Conservation (phyloP, 2,113 vertebrate genomes). For the Manacus vitellinus region DNA sequence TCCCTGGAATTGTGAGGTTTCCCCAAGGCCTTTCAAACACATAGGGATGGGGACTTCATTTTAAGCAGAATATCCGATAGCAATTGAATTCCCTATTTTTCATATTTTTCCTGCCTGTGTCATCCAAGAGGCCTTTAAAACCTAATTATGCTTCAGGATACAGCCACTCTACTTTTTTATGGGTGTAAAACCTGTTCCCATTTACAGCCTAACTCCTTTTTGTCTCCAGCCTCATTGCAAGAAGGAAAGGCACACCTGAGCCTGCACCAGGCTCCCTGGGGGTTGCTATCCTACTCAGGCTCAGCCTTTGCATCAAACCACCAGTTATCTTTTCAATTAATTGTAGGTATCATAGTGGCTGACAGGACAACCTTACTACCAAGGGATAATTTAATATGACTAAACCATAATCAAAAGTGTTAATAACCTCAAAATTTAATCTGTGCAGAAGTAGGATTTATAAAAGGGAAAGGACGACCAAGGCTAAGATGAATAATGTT, state of each 20-base stretch:
- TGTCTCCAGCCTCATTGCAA: background rate
- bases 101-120: background rate
- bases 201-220: background rate
- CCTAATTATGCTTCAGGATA: background rate
- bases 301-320: background rate
- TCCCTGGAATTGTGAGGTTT: background rate
- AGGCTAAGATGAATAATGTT: constrained; percentile 61
- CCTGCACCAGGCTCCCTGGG: background rate
- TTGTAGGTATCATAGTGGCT: constrained; percentile 28
- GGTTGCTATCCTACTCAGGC: background rate
- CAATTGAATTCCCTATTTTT: background rate
- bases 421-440: constrained; percentile 65
- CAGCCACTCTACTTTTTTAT: background rate
- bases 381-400: constrained; percentile 56
- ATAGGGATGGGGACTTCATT: rapidly evolving
- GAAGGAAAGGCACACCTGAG: background rate
- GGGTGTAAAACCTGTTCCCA: background rate
- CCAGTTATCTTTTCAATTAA: constrained; percentile 56
- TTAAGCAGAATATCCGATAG: background rate
- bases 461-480: constrained; percentile 35
- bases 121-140: background rate
- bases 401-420: constrained; percentile 61
- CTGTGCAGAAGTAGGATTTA: constrained; percentile 38
- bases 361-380: constrained; percentile 36
- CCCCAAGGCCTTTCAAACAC: rapidly evolving